Base-by-base conservation (phyloP, 2,113 vertebrate species). In the Nesogale talazaci region DNA sequence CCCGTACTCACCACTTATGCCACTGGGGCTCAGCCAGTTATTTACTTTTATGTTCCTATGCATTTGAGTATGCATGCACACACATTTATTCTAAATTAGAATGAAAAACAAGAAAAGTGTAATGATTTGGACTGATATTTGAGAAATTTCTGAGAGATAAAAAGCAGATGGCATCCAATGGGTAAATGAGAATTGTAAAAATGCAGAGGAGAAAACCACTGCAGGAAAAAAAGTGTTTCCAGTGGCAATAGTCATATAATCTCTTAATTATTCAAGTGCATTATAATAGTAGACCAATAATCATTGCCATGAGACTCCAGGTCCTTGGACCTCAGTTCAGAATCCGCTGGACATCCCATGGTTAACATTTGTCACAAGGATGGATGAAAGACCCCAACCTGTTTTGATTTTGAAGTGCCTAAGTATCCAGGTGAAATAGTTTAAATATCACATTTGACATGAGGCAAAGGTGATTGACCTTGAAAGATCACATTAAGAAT, bases 71-170 rank as follows among this genome's bases (percentile, higher is more conserved):
- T 52, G 46, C 46, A 52, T 52, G 46, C 9, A 10, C 46, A 52
- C 10, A 5, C 10, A 46, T 90, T 93, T 77, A 61, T 77, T 93
- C 57, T 83, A 88, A 94, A 89, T 86, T 79, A 63, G 46, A 7
- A 61, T 74, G 38, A 38, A 87, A 89, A 78, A 42, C 1, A 81
- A 83, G 56, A 52, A 88, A 75, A 61, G 2, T 78, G 67, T 10
- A 67, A 52, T 93, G 17, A 46, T 88, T 87, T 90, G 1, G 5
- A 74, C 27, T 78, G 9, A 82, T 12, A 78, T 77, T 83, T 92
- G 65, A 95, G 31, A 14, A 92, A 78, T 56, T 86, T 2, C 63
- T 94, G 17, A 23, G 70, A 92, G 38, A 42, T 12, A 87, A 56
- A 80, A 92, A 29, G n/a, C 19, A 93, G 46, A 29, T 87, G 38